Evolutionary conservation across 30 jellyfish, hydroid and myxozoan genomes (phyloP).

Genomic region (Morbakka virulenta): DNA sequence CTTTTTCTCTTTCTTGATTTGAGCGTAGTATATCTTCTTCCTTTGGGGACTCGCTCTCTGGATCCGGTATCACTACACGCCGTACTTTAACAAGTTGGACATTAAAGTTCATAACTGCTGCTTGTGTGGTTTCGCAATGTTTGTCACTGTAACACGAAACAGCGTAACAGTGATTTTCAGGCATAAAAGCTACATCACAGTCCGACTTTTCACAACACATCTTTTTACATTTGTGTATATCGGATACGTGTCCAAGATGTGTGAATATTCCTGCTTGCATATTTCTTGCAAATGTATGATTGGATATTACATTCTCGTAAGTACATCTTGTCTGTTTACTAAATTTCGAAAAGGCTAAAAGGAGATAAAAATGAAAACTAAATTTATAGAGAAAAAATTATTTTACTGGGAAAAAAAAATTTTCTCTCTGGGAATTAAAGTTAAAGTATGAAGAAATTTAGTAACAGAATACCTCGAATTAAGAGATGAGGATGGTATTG

Average conservation of each 20-base stretch:
- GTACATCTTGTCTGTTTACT: constrained; percentile 84
- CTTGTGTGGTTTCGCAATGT: constrained; percentile 97
- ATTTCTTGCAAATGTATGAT: constrained; percentile 85
- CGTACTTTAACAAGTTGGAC: constrained; percentile 94
- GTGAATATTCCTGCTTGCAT: constrained; percentile 97
- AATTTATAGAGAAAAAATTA: too few species aligned
- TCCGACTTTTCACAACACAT: constrained; percentile 90
- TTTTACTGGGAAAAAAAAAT: too few species aligned
- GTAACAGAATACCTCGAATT: too few species aligned
- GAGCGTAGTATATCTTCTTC: constrained; percentile 90
- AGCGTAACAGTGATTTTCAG: constrained; percentile 95
- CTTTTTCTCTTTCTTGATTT: constrained; percentile 54
- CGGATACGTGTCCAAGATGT: constrained; percentile 91
- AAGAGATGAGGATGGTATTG: too few species aligned
- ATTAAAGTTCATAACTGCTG: constrained; percentile 76
- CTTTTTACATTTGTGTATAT: constrained; percentile 79
- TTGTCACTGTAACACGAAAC: constrained; percentile 95
- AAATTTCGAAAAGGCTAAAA: constrained; percentile 6
- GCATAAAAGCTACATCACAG: constrained; percentile 98
- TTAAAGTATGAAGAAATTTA: too few species aligned
- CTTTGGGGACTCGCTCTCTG: constrained; percentile 65
- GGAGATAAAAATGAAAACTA: not conserved
- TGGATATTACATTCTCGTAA: constrained; percentile 89
- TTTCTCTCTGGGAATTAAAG: too few species aligned
- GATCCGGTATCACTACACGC: constrained; percentile 93